These are phyloP conservation scores for Tragelaphus buxtoni DNA, from an alignment of 2,113 vertebrate genomes.

Conservation along the genomic window DNA sequence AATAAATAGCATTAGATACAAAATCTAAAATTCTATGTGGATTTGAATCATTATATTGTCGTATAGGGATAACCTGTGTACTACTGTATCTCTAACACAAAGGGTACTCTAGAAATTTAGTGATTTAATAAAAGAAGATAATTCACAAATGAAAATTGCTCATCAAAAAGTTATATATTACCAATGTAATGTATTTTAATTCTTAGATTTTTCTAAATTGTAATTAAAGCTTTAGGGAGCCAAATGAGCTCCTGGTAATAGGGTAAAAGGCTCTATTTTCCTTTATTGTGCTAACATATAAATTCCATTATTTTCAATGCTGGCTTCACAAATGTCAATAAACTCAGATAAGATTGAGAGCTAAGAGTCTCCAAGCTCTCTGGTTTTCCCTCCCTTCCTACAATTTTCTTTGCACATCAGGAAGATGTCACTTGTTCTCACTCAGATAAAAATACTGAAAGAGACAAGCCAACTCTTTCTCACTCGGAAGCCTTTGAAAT, in stretches of 20 bases:
- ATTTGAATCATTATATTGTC: not conserved
- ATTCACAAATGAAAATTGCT: not conserved
- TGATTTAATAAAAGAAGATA: constrained; percentile 28
- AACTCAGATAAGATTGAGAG: not conserved
- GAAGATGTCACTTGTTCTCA: constrained; percentile 49
- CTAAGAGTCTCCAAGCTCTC: not conserved
- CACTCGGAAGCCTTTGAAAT: constrained; percentile 87
- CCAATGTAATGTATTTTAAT: not conserved
- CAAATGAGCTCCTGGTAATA: not conserved
- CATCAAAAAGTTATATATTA: not conserved
- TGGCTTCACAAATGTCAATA: not conserved
- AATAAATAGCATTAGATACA: not conserved
- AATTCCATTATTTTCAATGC: not conserved
- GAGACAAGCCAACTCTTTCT: constrained; percentile 75
- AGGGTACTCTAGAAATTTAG: constrained; percentile 19
- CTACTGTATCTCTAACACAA: not conserved
- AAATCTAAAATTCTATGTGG: not conserved
- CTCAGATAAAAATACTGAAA: constrained; percentile 62
- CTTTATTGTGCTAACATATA: not conserved
- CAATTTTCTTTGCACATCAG: constrained; percentile 11
- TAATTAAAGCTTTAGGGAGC: not conserved
- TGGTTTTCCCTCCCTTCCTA: not conserved
- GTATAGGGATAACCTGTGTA: not conserved
- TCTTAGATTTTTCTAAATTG: constrained; percentile 4
- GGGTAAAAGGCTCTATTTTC: not conserved